A percentile compares a stretch with the other conserved stretches of the same genome.
Evolutionary conservation across 2,113 vertebrate genomes (phyloP).

Genomic region (Mormoops blainvillei): DNA sequence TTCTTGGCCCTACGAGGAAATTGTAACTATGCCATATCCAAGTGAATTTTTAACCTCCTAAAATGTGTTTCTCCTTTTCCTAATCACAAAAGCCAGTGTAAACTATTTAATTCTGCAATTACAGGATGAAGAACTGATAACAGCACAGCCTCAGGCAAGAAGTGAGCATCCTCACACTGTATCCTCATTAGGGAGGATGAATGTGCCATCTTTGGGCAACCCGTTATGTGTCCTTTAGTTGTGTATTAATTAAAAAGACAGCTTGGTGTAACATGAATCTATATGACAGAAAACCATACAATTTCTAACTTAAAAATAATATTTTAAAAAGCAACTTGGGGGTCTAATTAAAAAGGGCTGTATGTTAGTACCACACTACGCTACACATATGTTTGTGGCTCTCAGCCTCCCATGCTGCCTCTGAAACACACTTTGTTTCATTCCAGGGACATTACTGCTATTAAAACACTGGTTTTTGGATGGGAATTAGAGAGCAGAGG

Average conservation of each 20-base stretch:
- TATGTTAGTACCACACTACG: not conserved
- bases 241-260: conserved; percentile 61
- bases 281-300: conserved; percentile 38
- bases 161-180: conserved; percentile 35
- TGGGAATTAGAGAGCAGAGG: not conserved
- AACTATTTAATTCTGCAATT: conserved; percentile 54
- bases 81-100: conserved; percentile 51
- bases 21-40: not conserved
- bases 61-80: conserved; percentile 32
- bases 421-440: not conserved
- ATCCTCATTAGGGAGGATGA: conserved; percentile 47
- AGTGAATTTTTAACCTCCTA: conserved; percentile 46
- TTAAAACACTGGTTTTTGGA: not conserved
- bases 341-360: conserved; percentile 35
- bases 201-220: conserved; percentile 14
- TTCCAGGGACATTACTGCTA: not conserved
- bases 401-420: not conserved
- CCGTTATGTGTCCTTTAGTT: conserved; percentile 37
- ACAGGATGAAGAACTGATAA: conserved; percentile 49
- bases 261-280: conserved; percentile 27
- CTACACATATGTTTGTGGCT: not conserved
- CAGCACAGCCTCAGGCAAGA: conserved; percentile 44
- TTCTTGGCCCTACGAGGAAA: not conserved
- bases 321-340: conserved; percentile 52
- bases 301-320: conserved; percentile 36